A percentile compares a stretch with the other conserved stretches of the same genome.
Evolutionary conservation across 2,888 invertebrate species (phyloP).

Genomic region (Drosophila acutilabella): DNA sequence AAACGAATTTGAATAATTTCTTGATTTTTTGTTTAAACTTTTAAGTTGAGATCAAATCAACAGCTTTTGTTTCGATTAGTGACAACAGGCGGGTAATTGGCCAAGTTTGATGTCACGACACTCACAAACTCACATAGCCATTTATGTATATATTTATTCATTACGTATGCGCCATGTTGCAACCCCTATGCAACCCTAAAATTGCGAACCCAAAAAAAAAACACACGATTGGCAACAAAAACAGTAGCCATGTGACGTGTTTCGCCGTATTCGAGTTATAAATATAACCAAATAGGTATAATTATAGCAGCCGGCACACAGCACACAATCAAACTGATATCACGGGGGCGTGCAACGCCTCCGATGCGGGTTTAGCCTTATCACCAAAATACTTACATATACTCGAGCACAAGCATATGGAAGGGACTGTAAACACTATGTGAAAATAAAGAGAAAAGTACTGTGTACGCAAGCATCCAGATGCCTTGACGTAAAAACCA

Average conservation of each 20-base stretch:
- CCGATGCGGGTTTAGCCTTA: constrained; percentile 72
- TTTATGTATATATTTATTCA: neutral
- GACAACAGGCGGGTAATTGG: constrained; percentile 16
- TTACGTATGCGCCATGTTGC: constrained; percentile 32
- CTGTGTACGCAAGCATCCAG: constrained; percentile 48
- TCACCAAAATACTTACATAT: constrained; percentile 30
- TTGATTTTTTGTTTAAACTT: neutral
- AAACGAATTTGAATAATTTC: neutral
- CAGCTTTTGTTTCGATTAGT: neutral
- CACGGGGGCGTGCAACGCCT: constrained; percentile 46
- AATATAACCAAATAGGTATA: constrained; percentile 65
- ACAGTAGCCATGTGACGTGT: constrained; percentile 47
- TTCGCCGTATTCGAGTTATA: constrained; percentile 47
- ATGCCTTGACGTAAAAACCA: constrained; percentile 64
- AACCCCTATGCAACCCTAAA: constrained; percentile 31
- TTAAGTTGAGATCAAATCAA: constrained; percentile 6
- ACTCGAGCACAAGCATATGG: neutral
- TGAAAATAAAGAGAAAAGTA: constrained; percentile 48
- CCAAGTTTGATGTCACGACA: neutral
- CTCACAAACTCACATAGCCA: neutral
- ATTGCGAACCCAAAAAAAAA: neutral
- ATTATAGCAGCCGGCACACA: constrained; percentile 51
- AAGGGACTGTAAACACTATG: neutral
- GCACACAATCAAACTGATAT: constrained; percentile 30
- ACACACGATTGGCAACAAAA: constrained; percentile 29